Conservation (phyloP, 2,113 vertebrate species). For the Phylloscopus whistleri region DNA sequence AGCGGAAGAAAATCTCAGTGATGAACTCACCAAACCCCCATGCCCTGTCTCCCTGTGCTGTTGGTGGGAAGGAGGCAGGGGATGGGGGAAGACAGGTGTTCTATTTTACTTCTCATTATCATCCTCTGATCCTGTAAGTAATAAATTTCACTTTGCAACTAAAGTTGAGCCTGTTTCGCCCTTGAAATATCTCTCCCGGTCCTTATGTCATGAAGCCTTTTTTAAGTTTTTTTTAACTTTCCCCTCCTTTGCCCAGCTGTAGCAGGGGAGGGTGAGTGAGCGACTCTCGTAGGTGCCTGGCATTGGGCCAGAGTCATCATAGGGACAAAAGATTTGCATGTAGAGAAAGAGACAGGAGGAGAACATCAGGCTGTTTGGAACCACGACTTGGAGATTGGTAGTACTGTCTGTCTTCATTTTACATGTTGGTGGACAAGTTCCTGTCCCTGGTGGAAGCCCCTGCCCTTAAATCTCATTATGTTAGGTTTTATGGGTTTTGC, state of each 20-base stretch:
- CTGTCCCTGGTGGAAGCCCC: neutral
- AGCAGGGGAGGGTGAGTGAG: too few species aligned
- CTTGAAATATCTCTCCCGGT: neutral
- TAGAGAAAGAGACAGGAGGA: neutral
- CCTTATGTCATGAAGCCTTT: neutral
- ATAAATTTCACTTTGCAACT: neutral
- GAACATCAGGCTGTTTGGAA: neutral
- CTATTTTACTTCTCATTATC: neutral
- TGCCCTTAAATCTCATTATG: neutral
- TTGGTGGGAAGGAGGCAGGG: rapidly evolving
- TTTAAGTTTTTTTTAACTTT: neutral
- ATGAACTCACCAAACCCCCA: too few species aligned
- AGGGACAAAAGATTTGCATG: neutral
- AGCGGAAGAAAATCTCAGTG: too few species aligned
- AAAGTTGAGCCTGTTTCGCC: neutral
- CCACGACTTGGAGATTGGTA: rapidly evolving
- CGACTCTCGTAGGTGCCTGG: rapidly evolving
- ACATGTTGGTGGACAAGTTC: neutral
- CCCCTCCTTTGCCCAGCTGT: neutral
- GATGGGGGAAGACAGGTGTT: neutral
- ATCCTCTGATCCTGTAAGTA: neutral
- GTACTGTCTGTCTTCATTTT: neutral
- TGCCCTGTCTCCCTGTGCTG: too few species aligned
- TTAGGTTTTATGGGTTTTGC: neutral
- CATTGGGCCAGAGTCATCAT: neutral